phyloP scores from a whole-genome alignment of 2,113 vertebrate genomes.

The Phycodurus eques region DNA sequence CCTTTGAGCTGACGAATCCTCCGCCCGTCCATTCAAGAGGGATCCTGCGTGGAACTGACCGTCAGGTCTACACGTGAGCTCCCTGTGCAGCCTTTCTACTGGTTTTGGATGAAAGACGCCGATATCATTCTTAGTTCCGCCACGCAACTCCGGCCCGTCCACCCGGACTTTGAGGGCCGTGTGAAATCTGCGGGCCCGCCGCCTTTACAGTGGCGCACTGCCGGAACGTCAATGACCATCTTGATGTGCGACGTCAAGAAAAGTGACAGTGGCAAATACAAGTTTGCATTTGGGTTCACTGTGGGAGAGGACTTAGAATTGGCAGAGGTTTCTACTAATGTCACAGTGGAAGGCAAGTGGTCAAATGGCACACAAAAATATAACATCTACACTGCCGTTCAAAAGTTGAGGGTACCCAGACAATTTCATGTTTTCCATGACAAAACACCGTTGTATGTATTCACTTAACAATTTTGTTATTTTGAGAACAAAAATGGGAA shows the following conservation, averaged over 20 bases:
- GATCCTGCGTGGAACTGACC: constrained; percentile 59
- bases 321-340: not conserved
- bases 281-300: constrained; percentile 33
- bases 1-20: not conserved
- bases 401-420: not conserved
- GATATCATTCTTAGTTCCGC: constrained; percentile 39
- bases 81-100: accelerated
- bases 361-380: not conserved
- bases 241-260: constrained; percentile 44
- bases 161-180: constrained; percentile 30
- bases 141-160: not conserved
- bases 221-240: constrained; percentile 16
- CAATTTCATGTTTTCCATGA: not conserved
- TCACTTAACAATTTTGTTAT: no score
- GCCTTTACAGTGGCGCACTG: accelerated
- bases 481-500: no score
- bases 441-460: no score
- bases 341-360: constrained; percentile 52
- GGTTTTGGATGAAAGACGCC: constrained; percentile 65
- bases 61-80: accelerated
- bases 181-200: constrained; percentile 10
- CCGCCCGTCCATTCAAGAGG: constrained; percentile 6
- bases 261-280: constrained; percentile 55
- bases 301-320: accelerated
- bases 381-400: not conserved